Conservation (phyloP, 2,888 invertebrate species). For the Anarsia innoxiella region DNA sequence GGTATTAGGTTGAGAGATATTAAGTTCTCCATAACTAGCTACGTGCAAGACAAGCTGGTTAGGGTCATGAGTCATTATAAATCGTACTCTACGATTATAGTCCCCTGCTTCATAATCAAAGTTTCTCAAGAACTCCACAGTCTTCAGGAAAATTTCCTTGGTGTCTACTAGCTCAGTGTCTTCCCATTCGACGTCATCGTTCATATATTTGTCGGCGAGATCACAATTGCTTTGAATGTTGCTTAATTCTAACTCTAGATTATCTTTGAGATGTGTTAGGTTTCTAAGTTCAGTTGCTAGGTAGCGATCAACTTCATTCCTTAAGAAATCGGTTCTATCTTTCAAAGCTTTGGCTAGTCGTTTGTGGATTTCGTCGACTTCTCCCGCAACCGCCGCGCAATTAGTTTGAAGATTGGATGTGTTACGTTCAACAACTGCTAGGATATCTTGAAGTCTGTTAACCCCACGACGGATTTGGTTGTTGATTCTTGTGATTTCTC, state of each 20-base stretch:
- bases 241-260: conserved; percentile 93
- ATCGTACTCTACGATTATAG: conserved; percentile 88
- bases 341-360: conserved; percentile 91
- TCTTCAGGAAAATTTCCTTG: conserved; percentile 96
- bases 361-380: conserved; percentile 94
- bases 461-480: conserved; percentile 92
- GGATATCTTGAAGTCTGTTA: conserved; percentile 90
- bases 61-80: conserved; percentile 93
- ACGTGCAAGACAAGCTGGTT: conserved; percentile 92
- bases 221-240: conserved; percentile 98
- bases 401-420: conserved; percentile 91
- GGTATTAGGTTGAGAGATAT: conserved; percentile 80
- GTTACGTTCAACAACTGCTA: conserved; percentile 90
- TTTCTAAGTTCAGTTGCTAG: conserved; percentile 90
- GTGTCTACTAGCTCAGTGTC: conserved; percentile 95
- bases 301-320: conserved; percentile 94
- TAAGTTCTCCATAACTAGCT: conserved; percentile 92
- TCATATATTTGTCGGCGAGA: conserved; percentile 95
- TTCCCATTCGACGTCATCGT: conserved; percentile 92
- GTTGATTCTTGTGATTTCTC: conserved; percentile 92
- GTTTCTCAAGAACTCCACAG: conserved; percentile 95
- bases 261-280: conserved; percentile 91
- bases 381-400: conserved; percentile 91
- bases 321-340: conserved; percentile 90
- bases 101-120: conserved; percentile 96